Percentiles rank a stretch among this genome's conserved stretches.
Evolutionary conservation across 2,797 vertebrate species (phyloP).

Genomic region (Microtus californicus): DNA sequence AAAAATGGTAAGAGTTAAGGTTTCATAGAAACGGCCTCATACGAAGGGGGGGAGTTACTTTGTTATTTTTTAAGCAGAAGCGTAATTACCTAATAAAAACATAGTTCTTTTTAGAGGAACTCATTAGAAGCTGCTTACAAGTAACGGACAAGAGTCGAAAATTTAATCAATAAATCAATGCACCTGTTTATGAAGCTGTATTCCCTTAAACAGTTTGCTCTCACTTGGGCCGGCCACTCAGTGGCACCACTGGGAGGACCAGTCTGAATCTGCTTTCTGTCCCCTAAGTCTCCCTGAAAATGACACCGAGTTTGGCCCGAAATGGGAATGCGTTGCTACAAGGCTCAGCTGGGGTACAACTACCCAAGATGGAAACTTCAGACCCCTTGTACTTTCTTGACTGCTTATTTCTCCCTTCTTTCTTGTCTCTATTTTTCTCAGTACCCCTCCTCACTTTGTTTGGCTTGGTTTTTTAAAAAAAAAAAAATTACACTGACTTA

Average conservation of each 20-base stretch:
- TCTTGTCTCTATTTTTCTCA: background rate
- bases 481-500: conserved; percentile 29
- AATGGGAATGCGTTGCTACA: background rate
- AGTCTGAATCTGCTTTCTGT: background rate
- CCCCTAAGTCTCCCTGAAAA: background rate
- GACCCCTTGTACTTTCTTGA: background rate
- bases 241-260: background rate
- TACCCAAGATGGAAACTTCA: background rate
- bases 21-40: background rate
- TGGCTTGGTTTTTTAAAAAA: conserved; percentile 71
- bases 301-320: background rate
- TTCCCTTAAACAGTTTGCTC: background rate
- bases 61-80: background rate
- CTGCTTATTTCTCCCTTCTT: background rate
- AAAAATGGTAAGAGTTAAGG: background rate
- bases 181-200: background rate
- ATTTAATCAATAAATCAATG: conserved; percentile 1
- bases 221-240: background rate
- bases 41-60: background rate
- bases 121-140: conserved; percentile 23
- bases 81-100: background rate
- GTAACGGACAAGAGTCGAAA: conserved; percentile 26
- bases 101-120: conserved; percentile 9
- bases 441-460: background rate
- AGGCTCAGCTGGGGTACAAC: background rate